Conservation (phyloP, 2,797 vertebrate species). For the Poecilia gillii region DNA sequence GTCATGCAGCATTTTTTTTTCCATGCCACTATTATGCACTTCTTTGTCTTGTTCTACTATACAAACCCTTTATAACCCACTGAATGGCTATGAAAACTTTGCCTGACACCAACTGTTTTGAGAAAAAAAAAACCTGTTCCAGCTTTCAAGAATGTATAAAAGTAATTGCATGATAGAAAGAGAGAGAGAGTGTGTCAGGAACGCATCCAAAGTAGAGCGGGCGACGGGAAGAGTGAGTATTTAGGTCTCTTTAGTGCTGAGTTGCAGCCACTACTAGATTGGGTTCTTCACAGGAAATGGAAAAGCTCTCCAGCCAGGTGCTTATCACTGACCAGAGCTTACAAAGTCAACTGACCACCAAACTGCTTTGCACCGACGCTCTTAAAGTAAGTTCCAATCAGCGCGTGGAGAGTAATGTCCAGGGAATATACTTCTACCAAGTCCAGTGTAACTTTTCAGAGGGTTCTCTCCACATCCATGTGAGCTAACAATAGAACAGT, state of each 20-base stretch:
- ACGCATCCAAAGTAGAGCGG: constrained; percentile 31
- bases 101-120: constrained; percentile 19
- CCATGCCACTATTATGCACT: not conserved
- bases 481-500: constrained; percentile 15
- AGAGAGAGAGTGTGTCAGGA: constrained; percentile 2
- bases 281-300: constrained; percentile 73
- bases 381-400: constrained; percentile 59
- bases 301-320: constrained; percentile 80
- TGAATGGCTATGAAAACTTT: not conserved
- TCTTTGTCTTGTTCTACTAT: not conserved
- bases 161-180: constrained; percentile 39
- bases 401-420: constrained; percentile 57
- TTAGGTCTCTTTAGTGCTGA: constrained; percentile 74
- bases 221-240: constrained; percentile 56
- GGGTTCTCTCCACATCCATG: constrained; percentile 29
- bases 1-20: not conserved
- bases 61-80: not conserved
- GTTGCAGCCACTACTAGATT: constrained; percentile 70
- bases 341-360: constrained; percentile 67
- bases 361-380: constrained; percentile 66
- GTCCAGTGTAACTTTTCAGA: constrained; percentile 47
- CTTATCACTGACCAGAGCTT: constrained; percentile 79
- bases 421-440: constrained; percentile 59
- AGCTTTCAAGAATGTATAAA: constrained; percentile 30
- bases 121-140: constrained; percentile 12